Conservation (phyloP, 2,797 vertebrate genomes). For the Pagetopsis macropterus region DNA sequence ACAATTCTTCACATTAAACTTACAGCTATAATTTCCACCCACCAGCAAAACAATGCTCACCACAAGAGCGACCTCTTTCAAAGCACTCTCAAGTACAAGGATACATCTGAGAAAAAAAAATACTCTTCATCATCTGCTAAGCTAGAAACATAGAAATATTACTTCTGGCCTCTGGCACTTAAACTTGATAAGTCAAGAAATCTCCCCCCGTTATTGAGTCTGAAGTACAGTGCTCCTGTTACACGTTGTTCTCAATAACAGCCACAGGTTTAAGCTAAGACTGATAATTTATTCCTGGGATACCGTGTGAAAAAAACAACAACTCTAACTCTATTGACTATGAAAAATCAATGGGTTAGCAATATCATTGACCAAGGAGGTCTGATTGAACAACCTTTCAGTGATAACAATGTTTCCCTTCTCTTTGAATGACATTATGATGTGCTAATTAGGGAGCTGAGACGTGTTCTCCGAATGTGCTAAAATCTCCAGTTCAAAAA, state of each 20-base stretch:
- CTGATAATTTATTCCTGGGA: conserved; percentile 56
- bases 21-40: conserved; percentile 49
- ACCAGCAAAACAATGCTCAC: conserved; percentile 54
- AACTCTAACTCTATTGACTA: conserved; percentile 24
- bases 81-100: conserved; percentile 28
- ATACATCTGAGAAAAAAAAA: conserved; percentile 27
- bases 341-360: conserved; percentile 44
- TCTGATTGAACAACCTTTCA: conserved; percentile 41
- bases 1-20: conserved; percentile 41
- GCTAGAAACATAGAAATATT: conserved; percentile 46
- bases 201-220: conserved; percentile 24
- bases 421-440: conserved; percentile 55
- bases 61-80: conserved; percentile 56
- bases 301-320: conserved; percentile 30
- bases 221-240: conserved; percentile 25
- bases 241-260: conserved; percentile 25
- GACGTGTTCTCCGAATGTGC: conserved; percentile 49
- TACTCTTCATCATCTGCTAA: conserved; percentile 39
- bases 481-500: conserved; percentile 55
- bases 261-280: conserved; percentile 40
- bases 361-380: conserved; percentile 47
- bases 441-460: conserved; percentile 68
- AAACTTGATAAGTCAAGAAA: conserved; percentile 28
- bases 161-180: conserved; percentile 39
- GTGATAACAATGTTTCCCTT: conserved; percentile 44